Percentiles rank a stretch among this genome's conserved stretches.
These are phyloP conservation scores for Enteromius radiatus DNA, from an alignment of 2,797 vertebrate species.

Conservation along the genomic window DNA sequence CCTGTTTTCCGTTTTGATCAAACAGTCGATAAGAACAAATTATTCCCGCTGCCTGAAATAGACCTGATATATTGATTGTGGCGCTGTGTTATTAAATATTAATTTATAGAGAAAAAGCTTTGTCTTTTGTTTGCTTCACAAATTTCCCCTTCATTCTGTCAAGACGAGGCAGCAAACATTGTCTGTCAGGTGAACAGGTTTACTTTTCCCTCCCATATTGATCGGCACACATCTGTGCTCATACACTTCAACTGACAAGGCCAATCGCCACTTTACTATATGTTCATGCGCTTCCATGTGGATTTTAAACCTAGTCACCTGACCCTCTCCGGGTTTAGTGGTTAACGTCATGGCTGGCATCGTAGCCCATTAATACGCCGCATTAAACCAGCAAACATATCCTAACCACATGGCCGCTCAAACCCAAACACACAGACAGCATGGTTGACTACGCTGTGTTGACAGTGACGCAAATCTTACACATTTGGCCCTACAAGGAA, in stretches of 20 bases:
- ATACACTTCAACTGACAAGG: constrained; percentile 10
- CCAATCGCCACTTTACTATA: neutral
- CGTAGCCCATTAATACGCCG: constrained; percentile 29
- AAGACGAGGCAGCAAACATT: neutral
- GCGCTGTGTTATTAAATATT: neutral
- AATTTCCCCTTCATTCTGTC: constrained; percentile 5
- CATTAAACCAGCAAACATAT: constrained; percentile 58
- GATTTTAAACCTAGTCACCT: neutral
- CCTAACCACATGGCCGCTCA: constrained; percentile 22
- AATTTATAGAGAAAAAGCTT: neutral
- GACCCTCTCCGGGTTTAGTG: constrained; percentile 8
- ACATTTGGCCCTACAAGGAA: constrained; percentile 4
- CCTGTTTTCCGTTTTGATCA: neutral
- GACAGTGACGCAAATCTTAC: constrained; percentile 43
- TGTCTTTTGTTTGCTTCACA: constrained; percentile 5
- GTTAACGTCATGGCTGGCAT: constrained; percentile 24
- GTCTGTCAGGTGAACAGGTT: constrained; percentile 13
- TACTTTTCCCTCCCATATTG: constrained; percentile 5
- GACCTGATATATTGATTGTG: no score
- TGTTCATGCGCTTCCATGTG: neutral
- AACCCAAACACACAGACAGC: constrained; percentile 51
- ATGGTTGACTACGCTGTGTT: constrained; percentile 42
- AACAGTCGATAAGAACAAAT: neutral
- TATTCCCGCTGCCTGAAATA: neutral
- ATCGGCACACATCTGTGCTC: constrained; percentile 3